These are phyloP conservation scores for Calidris pugnax DNA, from an alignment of 2,113 vertebrate genomes.

Conservation along the genomic window DNA sequence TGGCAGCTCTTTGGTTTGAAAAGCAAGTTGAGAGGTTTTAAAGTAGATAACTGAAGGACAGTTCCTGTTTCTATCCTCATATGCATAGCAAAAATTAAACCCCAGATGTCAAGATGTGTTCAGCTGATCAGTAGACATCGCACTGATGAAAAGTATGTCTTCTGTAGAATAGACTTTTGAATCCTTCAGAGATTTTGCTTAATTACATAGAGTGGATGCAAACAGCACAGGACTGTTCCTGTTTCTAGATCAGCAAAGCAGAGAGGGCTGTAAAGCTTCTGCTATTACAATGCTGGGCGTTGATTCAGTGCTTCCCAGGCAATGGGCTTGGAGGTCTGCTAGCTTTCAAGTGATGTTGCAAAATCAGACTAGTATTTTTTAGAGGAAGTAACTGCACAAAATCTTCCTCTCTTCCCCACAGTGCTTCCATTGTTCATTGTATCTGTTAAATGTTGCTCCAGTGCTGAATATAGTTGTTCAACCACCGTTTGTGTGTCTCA, in stretches of 20 bases:
- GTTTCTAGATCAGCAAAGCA: neutral
- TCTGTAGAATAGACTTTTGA: neutral
- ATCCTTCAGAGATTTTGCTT: neutral
- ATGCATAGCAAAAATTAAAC: neutral
- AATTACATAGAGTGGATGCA: neutral
- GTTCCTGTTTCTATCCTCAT: neutral
- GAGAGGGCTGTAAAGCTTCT: neutral
- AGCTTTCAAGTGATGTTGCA: neutral
- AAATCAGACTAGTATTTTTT: neutral
- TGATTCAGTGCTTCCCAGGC: neutral
- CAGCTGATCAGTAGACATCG: neutral
- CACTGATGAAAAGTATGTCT: neutral
- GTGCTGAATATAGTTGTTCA: neutral
- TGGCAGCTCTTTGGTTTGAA: neutral
- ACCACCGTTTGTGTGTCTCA: neutral
- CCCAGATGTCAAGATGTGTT: neutral
- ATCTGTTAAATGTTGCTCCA: neutral
- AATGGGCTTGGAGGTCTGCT: neutral
- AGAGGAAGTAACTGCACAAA: conserved; percentile 1
- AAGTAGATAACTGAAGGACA: neutral
- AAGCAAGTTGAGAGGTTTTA: neutral
- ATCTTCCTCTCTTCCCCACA: neutral
- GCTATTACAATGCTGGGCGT: neutral
- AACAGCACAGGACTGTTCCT: neutral
- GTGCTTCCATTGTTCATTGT: neutral